phyloP scores from a whole-genome alignment of 2,797 vertebrate genomes.

The Rhincodon typus region DNA sequence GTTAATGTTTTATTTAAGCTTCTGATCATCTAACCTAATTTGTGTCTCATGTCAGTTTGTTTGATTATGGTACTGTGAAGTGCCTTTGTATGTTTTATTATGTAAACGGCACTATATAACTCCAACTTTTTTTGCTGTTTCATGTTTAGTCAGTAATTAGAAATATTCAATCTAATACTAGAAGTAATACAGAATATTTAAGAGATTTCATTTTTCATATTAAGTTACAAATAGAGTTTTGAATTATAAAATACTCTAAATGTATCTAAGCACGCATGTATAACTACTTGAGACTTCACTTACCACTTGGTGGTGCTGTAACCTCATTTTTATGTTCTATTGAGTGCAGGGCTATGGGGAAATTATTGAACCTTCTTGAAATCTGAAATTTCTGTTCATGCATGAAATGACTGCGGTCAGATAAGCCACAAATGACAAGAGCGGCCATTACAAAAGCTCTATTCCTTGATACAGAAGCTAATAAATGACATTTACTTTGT shows the following conservation, averaged over 20 bases:
- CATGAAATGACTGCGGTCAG: slow-evolving; percentile 24
- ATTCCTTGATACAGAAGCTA: not conserved
- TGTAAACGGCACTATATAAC: not conserved
- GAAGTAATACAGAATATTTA: not conserved
- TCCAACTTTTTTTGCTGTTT: not conserved
- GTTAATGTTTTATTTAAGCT: not conserved
- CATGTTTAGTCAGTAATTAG: not conserved
- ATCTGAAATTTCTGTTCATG: slow-evolving; percentile 34
- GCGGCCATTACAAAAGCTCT: slow-evolving; percentile 31
- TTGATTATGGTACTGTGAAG: not conserved
- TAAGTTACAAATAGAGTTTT: not conserved
- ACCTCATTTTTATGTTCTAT: not conserved
- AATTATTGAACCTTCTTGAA: slow-evolving; percentile 33
- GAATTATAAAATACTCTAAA: not conserved
- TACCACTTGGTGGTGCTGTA: slow-evolving; percentile 21
- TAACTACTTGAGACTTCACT: not conserved
- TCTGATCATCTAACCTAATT: not conserved
- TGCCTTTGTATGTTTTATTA: not conserved
- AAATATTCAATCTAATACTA: not conserved
- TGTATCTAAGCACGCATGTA: not conserved
- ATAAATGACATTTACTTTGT: slow-evolving; percentile 30
- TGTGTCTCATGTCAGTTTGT: not conserved
- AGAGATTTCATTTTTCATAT: not conserved
- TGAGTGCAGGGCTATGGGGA: not conserved
- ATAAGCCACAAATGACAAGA: slow-evolving; percentile 17